Evolutionary conservation across 2,888 invertebrate genomes (phyloP), one percentile per base, ranked within the genome.

Genomic region (Tenthredo amoena): DNA sequence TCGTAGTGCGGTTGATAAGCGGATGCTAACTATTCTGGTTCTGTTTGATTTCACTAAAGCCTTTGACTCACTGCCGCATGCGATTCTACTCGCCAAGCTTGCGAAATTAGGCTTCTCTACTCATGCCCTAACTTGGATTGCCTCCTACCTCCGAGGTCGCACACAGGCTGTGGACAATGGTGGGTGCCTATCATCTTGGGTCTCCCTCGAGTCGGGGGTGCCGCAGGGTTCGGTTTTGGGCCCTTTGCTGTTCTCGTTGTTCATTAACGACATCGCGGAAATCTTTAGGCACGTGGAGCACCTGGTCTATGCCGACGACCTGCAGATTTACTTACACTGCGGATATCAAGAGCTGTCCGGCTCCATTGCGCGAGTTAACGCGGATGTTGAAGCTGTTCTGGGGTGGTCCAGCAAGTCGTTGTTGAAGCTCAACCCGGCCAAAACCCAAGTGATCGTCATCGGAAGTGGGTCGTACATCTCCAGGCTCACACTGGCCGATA

Each of bases 211-310:
- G 15, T 37, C 18, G 2, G 77, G 77, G 9, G 34, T 77, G 15
- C 77, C 77, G 6, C 77, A 77, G 50, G 77, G 77, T n/a, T 50
- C 50, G 7, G 55, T 77, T 2, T 26, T 47, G 31, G 77, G 77
- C 18, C 77, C 77, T 5, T 18, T 77, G 15, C 50, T 77, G 12
- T 77, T 77, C 21, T 0, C 1, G 15, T 12, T 77, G 3, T 77
- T 50, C 2, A 7, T 77, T 12, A 31, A 31, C 5, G 55, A 77
- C 50, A 2, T 77, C 0, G 21, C 77, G 1, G 15, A 15, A 9
- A 34, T 7, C 26, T 34, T 47, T 1, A 31, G 18, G 3, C 4
- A 55, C 6, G 37, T 37, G 5, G 21, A 21, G 1, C 74, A 74
- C 47, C 1, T 77, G 1, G 3, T 77, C 6, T 77, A 77, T 7